phyloP scores from a whole-genome alignment of 2,113 vertebrate species.

The Leucoraja erinaceus region DNA sequence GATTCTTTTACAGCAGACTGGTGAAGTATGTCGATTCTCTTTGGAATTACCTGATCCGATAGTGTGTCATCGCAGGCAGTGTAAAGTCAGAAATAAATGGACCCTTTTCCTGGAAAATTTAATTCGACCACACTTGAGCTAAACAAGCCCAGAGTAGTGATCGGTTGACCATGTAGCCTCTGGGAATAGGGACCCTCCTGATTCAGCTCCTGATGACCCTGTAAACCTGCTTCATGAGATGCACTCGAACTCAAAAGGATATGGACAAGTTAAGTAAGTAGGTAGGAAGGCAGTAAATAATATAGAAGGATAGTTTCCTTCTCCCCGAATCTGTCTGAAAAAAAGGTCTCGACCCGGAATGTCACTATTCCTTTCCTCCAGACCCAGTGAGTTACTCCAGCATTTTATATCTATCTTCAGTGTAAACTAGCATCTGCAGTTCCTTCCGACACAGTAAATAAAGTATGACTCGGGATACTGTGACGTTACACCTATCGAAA shows the following conservation, averaged over 20 bases:
- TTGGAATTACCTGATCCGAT: neutral
- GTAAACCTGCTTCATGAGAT: neutral
- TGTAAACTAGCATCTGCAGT: too few species aligned
- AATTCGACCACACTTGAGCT: neutral
- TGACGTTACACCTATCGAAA: too few species aligned
- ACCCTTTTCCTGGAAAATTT: neutral
- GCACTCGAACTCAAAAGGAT: too few species aligned
- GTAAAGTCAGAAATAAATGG: neutral
- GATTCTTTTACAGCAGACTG: neutral
- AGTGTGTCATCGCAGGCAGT: neutral
- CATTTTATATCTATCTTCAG: too few species aligned
- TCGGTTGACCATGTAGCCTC: neutral
- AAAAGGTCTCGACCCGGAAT: too few species aligned
- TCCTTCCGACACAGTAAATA: neutral
- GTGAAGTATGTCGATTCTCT: neutral
- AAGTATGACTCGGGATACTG: neutral
- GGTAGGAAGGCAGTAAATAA: neutral
- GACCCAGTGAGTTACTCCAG: too few species aligned
- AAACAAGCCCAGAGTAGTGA: neutral
- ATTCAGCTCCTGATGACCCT: neutral
- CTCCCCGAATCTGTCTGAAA: too few species aligned
- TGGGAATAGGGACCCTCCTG: neutral
- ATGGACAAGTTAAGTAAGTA: neutral
- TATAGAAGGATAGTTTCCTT: too few species aligned
- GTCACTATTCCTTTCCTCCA: too few species aligned